Evolutionary conservation across 2,888 invertebrate genomes (phyloP).

Genomic region (Drosophila acutilabella): DNA sequence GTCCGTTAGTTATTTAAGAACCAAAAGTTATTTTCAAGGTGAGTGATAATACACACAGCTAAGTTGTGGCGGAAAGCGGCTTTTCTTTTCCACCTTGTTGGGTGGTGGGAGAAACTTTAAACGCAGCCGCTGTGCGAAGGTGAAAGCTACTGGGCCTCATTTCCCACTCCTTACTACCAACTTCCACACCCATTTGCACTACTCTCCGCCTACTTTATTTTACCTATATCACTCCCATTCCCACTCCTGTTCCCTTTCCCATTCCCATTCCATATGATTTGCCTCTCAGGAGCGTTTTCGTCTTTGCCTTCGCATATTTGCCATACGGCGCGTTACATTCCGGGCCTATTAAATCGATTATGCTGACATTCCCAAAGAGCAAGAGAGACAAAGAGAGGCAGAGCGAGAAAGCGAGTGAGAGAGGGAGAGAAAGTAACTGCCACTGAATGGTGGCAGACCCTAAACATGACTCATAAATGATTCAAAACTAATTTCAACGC

Average conservation of each 20-base stretch:
- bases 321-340: conserved; percentile 72
- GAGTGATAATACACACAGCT: conserved; percentile 81
- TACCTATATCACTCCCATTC: conserved; percentile 11
- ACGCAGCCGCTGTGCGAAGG: conserved; percentile 2
- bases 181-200: neutral
- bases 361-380: conserved; percentile 42
- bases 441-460: conserved; percentile 68
- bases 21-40: conserved; percentile 99
- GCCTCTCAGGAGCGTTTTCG: conserved; percentile 41
- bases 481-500: conserved; percentile 79
- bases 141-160: conserved; percentile 8
- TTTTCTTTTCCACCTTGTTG: neutral
- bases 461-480: conserved; percentile 81
- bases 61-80: too few species aligned
- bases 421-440: conserved; percentile 42
- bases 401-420: conserved; percentile 20
- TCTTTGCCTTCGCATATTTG: conserved; percentile 18
- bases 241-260: conserved; percentile 1
- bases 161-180: neutral
- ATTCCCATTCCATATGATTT: conserved; percentile 50
- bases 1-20: conserved; percentile 98
- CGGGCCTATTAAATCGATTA: conserved; percentile 77
- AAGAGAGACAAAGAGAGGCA: conserved; percentile 6
- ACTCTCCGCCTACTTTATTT: neutral
- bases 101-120: conserved; percentile 35